phyloP scores from a whole-genome alignment of 1,140 invertebrate species.

The Bathynomus jamesi region DNA sequence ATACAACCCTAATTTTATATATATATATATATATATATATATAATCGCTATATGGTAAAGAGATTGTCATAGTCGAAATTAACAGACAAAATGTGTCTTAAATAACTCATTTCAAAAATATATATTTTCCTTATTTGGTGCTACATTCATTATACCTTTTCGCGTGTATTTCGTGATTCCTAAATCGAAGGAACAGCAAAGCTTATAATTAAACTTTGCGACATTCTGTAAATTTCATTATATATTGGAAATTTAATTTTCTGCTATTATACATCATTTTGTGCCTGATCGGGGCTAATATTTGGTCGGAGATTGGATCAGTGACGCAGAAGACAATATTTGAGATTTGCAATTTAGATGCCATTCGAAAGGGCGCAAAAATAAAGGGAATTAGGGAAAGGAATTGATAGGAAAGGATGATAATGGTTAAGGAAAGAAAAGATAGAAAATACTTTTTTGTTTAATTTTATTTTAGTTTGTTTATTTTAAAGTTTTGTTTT shows the following conservation, averaged over 20 bases:
- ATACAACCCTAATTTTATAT: background rate
- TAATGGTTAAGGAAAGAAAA: background rate
- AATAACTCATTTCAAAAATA: no score
- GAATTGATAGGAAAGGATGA: background rate
- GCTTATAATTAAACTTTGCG: no score
- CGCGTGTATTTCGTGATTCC: no score
- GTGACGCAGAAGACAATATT: background rate
- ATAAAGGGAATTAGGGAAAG: background rate
- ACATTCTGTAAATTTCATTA: background rate
- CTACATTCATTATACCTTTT: no score
- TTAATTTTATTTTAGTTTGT: no score
- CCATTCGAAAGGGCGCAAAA: conserved; percentile 14
- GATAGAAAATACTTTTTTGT: no score
- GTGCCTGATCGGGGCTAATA: background rate
- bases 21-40: conserved; percentile 2
- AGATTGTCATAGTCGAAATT: no score
- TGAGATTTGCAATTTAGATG: conserved; percentile 30
- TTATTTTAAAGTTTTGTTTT: no score
- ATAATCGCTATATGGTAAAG: no score
- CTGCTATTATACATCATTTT: background rate
- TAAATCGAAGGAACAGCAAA: no score
- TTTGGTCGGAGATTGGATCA: background rate
- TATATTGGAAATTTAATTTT: background rate
- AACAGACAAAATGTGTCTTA: no score
- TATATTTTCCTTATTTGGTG: no score